phyloP scores from a whole-genome alignment of 2,113 vertebrate species.

The Alectura lathami region DNA sequence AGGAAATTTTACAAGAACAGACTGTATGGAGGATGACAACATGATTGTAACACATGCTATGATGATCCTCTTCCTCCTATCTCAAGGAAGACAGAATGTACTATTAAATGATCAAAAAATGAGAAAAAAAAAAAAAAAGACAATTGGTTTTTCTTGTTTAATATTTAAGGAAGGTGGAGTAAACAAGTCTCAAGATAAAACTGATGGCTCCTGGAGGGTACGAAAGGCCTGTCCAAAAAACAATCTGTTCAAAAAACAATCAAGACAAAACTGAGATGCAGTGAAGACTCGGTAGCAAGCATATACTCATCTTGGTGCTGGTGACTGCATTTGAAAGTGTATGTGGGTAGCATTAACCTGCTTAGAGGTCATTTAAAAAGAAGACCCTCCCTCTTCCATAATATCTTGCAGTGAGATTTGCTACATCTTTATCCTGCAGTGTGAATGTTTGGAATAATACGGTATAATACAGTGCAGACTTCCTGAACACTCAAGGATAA shows the following conservation, averaged over 20 bases:
- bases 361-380: neutral
- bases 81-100: neutral
- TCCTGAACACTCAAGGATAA: neutral
- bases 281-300: neutral
- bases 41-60: neutral
- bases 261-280: neutral
- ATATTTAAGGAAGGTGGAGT: accelerated
- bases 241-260: neutral
- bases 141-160: neutral
- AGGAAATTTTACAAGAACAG: neutral
- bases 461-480: neutral
- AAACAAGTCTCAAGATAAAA: neutral
- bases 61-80: neutral
- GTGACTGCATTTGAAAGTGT: neutral
- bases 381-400: neutral
- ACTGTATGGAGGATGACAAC: neutral
- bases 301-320: neutral
- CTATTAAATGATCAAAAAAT: neutral
- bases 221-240: neutral
- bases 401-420: neutral
- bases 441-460: neutral
- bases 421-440: neutral
- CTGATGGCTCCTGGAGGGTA: neutral
- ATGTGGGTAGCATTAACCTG: neutral
- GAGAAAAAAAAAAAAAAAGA: neutral